These are phyloP conservation scores for Petrocephalus schoutedeni DNA, from an alignment of 2,797 vertebrate species.

Conservation along the genomic window DNA sequence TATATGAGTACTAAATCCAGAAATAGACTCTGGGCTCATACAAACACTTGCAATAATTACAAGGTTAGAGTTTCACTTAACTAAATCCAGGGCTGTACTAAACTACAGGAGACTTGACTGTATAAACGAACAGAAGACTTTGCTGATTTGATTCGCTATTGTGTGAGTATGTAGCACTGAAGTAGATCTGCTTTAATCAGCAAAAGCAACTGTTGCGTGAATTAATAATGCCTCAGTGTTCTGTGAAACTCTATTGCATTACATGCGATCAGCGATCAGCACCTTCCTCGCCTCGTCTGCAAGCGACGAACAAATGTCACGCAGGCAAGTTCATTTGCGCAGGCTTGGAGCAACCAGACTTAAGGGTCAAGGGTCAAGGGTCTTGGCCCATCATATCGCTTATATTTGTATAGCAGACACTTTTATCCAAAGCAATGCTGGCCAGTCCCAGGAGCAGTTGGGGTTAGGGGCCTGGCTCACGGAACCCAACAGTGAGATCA, in stretches of 20 bases:
- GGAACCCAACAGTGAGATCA: neutral
- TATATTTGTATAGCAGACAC: neutral
- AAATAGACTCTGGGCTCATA: slow-evolving; percentile 27
- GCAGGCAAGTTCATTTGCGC: neutral
- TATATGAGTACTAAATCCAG: slow-evolving; percentile 26
- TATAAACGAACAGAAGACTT: slow-evolving; percentile 12
- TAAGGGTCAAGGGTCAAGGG: too few species aligned
- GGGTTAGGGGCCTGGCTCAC: neutral
- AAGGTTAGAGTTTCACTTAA: slow-evolving; percentile 25
- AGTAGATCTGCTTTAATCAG: neutral
- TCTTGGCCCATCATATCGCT: neutral
- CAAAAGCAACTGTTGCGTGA: neutral
- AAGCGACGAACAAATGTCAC: neutral
- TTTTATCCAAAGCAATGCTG: neutral
- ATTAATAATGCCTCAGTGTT: neutral
- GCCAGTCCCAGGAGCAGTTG: neutral
- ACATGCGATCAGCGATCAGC: neutral
- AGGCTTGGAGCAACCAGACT: neutral
- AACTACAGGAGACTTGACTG: slow-evolving; percentile 24
- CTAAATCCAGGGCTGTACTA: slow-evolving; percentile 22
- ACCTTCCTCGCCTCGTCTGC: neutral
- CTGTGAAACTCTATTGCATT: neutral
- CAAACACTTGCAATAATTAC: slow-evolving; percentile 29
- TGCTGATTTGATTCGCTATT: neutral
- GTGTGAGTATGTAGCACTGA: neutral